Evolutionary conservation across 1,140 invertebrate genomes (phyloP).

Genomic region (Drosophila ambigua): DNA sequence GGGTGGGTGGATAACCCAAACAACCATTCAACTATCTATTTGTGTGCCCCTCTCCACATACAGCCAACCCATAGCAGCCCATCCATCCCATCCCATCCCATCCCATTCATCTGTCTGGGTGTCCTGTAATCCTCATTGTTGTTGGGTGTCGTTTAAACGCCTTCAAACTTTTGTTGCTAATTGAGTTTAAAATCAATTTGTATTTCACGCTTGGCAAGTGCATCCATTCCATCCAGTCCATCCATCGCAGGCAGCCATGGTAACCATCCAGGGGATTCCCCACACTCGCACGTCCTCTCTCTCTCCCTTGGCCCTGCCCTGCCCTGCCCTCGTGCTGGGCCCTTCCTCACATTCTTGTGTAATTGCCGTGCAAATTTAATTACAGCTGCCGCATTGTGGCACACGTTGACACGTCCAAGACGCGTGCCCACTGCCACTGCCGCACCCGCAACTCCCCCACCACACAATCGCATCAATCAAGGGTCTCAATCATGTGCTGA

Average conservation of each 20-base stretch:
- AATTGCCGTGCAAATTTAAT: slow-evolving; percentile 84
- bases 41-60: background rate
- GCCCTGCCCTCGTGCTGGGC: background rate
- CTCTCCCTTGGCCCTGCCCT: background rate
- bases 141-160: slow-evolving; percentile 45
- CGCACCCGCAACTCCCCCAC: slow-evolving; percentile 11
- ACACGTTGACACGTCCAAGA: slow-evolving; percentile 20
- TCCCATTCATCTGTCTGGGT: slow-evolving; percentile 22
- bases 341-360: slow-evolving; percentile 51
- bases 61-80: background rate
- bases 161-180: slow-evolving; percentile 71
- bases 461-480: slow-evolving; percentile 55
- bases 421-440: slow-evolving; percentile 23
- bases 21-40: slow-evolving; percentile 11
- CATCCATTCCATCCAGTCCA: no score
- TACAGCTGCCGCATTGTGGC: slow-evolving; percentile 52
- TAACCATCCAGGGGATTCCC: slow-evolving; percentile 10
- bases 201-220: slow-evolving; percentile 56
- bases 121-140: slow-evolving; percentile 33
- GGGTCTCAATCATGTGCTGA: slow-evolving; percentile 73
- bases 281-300: slow-evolving; percentile 17
- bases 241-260: background rate
- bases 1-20: slow-evolving; percentile 7
- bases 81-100: slow-evolving; percentile 1
- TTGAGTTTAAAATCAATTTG: slow-evolving; percentile 84